Conservation (phyloP, 2,113 vertebrate species). For the Pollachius pollachius region DNA sequence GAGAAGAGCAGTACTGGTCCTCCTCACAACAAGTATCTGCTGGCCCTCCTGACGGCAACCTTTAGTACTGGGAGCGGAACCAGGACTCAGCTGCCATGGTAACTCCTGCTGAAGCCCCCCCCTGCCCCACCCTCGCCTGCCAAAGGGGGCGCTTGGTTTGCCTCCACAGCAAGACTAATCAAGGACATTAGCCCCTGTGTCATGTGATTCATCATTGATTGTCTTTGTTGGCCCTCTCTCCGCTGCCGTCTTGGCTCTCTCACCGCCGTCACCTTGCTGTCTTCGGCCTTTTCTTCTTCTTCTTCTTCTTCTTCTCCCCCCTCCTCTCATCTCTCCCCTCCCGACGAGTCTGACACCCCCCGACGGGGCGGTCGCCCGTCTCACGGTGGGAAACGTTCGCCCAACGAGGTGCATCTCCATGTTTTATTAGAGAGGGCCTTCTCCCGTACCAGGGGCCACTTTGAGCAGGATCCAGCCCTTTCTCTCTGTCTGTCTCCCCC, state of each 20-base stretch:
- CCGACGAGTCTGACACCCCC: no score
- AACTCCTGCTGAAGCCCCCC: conserved; percentile 24
- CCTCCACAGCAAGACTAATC: conserved; percentile 55
- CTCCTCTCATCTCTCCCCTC: no score
- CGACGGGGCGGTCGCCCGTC: conserved; percentile 31
- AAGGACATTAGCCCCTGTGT: conserved; percentile 59
- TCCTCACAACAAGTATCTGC: no score
- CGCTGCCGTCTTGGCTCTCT: conserved; percentile 27
- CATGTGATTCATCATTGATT: conserved; percentile 61
- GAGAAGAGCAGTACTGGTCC: no score
- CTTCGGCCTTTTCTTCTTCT: conserved; percentile 15
- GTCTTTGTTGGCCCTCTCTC: conserved; percentile 48
- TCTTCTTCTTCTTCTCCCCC: conserved; percentile 3
- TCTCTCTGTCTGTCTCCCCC: conserved; percentile 1
- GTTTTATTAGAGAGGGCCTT: conserved; percentile 60
- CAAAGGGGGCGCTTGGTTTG: conserved; percentile 50
- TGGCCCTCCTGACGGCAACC: no score
- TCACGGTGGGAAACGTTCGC: conserved; percentile 33
- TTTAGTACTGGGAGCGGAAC: no score
- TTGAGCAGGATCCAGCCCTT: conserved; percentile 26
- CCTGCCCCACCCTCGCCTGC: conserved; percentile 24
- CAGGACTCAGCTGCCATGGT: conserved; percentile 20
- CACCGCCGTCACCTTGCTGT: conserved; percentile 4
- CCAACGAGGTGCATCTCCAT: conserved; percentile 58
- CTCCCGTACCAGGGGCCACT: conserved; percentile 13